Conservation (phyloP, 2,888 invertebrate genomes). For the Caenorhabditis afra region DNA sequence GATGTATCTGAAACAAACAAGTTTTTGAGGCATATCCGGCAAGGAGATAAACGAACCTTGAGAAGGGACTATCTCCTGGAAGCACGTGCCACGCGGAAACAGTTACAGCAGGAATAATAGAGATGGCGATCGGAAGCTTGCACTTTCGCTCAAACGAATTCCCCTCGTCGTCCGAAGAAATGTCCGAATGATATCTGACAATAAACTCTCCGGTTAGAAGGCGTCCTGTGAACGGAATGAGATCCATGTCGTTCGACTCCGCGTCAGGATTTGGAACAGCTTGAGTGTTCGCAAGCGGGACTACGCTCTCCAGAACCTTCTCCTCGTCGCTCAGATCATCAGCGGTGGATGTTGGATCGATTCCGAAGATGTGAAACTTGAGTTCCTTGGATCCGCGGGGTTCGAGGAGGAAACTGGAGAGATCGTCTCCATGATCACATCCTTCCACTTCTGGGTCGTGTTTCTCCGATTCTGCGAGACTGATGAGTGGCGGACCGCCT, state of each 20-base stretch:
- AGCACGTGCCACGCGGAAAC: conserved; percentile 79
- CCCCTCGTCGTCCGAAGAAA: conserved; percentile 64
- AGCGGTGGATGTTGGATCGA: conserved; percentile 77
- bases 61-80: conserved; percentile 73
- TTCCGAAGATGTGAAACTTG: conserved; percentile 77
- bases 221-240: conserved; percentile 79
- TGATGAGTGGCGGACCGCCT: conserved; percentile 76
- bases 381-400: conserved; percentile 68
- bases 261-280: conserved; percentile 49
- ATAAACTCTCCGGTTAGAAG: conserved; percentile 75
- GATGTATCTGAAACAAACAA: conserved; percentile 69
- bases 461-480: conserved; percentile 50
- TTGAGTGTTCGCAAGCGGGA: conserved; percentile 61
- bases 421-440: conserved; percentile 38
- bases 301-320: conserved; percentile 65
- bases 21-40: not conserved
- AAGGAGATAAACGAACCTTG: conserved; percentile 47
- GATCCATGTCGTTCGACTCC: conserved; percentile 69
- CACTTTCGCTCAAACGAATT: conserved; percentile 72
- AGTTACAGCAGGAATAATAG: conserved; percentile 79
- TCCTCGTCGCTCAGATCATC: conserved; percentile 71
- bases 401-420: conserved; percentile 52
- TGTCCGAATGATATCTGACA: conserved; percentile 76
- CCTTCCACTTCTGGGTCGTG: conserved; percentile 21
- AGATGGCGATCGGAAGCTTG: conserved; percentile 74